Evolutionary conservation across 2,113 vertebrate genomes (phyloP), one percentile per base, ranked within the genome.

Genomic region (Tautogolabrus adspersus): DNA sequence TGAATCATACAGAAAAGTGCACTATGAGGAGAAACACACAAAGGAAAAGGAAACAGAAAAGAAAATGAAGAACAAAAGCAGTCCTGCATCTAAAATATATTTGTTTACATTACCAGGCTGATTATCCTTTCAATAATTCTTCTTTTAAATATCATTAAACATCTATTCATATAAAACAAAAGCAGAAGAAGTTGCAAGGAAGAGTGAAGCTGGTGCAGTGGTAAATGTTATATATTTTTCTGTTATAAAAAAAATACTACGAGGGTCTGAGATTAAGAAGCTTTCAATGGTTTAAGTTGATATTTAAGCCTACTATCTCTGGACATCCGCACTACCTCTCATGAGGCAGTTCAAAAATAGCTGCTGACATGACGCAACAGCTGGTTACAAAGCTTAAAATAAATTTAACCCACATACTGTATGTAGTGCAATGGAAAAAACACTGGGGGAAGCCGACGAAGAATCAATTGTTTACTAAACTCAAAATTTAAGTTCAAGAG

Each of bases 1-100:
- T 95, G 86, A 92, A 92, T 93, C 93, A 91, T 94, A 96, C 93
- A 96, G 95, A 92, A 47, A 91, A 95, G 87, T 91, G 88, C 90
- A 91, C 88, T 92, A 91, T 85, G 93, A 92, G 94, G 93, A 93
- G 75, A 88, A 79, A 88, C 89, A 93, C 79, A 86, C 58, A 89
- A 69, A 92, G 62, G 37, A 82, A 79, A 72, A 77, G 30, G 65
- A 74, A 75, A 81, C 77, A 89, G 63, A 44, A 82, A 79, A 78
- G 83, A 37, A 92, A 65, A 84, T 58, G 23, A 85, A 85, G 57
- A 92, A 64, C 23, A 80, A 81, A 82, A 77, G 65, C 51, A 83
- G 60, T 57, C 72, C 34, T 71, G 58, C 80, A 83, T 75, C 67
- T 78, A 86, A 87, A 78, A 81, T 65, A 71, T 26, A 88, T 77